Conservation (phyloP, 2,888 invertebrate genomes). For the Drosophila setosimentum region DNA sequence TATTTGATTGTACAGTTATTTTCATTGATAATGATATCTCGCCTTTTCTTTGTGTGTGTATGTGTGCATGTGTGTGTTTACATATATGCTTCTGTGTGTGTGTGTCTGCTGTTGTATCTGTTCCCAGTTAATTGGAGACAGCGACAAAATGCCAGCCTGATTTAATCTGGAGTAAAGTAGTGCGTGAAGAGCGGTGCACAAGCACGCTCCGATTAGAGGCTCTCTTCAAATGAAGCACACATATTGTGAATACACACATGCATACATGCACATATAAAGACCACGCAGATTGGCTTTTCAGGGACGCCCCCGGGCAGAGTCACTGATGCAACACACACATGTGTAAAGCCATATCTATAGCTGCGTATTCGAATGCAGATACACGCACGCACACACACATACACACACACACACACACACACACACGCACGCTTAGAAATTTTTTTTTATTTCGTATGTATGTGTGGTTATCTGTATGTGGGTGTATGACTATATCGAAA, state of each 20-base stretch:
- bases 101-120: conserved; percentile 6
- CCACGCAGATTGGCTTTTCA: conserved; percentile 25
- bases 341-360: conserved; percentile 36
- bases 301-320: conserved; percentile 23
- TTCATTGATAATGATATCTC: conserved; percentile 74
- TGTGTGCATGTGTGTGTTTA: conserved; percentile 10
- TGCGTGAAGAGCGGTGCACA: conserved; percentile 1
- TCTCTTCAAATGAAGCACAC: background rate
- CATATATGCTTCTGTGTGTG: too few relatives aligned
- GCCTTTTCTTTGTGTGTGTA: background rate
- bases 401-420: background rate
- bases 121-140: background rate
- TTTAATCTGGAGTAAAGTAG: conserved; percentile 14
- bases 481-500: conserved; percentile 30
- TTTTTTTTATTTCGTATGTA: background rate
- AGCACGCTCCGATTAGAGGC: background rate
- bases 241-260: background rate
- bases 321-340: conserved; percentile 17
- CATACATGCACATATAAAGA: background rate
- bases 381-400: background rate
- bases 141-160: conserved; percentile 1
- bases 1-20: conserved; percentile 63
- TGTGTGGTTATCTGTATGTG: conserved; percentile 4
- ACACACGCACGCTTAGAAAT: background rate
- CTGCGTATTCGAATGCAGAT: conserved; percentile 6